Conservation (phyloP, 2,888 invertebrate species). For the Synergus umbraculus region DNA sequence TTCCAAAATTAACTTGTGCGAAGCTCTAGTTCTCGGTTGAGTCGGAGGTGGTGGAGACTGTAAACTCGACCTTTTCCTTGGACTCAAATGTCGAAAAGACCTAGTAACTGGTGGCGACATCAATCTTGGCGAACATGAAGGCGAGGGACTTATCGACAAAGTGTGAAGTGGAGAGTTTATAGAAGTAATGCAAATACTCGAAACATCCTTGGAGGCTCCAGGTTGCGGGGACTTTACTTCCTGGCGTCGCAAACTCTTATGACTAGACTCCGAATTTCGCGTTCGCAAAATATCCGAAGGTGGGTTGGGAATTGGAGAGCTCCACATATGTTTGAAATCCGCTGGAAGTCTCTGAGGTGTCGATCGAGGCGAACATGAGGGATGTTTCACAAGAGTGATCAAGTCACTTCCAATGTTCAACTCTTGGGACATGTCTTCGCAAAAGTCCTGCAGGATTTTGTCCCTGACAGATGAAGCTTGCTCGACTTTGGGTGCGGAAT, state of each 20-base stretch:
- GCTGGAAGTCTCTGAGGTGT: constrained; percentile 73
- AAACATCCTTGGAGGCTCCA: constrained; percentile 67
- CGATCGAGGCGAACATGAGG: constrained; percentile 74
- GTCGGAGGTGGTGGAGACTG: constrained; percentile 69
- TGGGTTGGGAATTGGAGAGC: constrained; percentile 69
- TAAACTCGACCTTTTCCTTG: constrained; percentile 68
- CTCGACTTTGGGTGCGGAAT: constrained; percentile 56
- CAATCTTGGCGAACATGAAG: constrained; percentile 71
- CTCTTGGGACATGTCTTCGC: constrained; percentile 74
- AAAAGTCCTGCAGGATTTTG: constrained; percentile 75
- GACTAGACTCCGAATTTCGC: constrained; percentile 75
- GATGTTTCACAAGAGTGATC: constrained; percentile 74
- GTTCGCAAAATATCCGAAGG: constrained; percentile 73
- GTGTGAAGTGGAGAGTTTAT: constrained; percentile 71
- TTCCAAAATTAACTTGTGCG: constrained; percentile 72
- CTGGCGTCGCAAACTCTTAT: constrained; percentile 58
- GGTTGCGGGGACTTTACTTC: constrained; percentile 70
- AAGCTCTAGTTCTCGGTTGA: constrained; percentile 68
- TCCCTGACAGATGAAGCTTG: constrained; percentile 73
- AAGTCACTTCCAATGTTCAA: constrained; percentile 73
- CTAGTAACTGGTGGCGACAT: constrained; percentile 73
- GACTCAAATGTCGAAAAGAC: constrained; percentile 67
- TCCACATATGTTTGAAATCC: constrained; percentile 69
- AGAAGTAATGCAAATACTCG: constrained; percentile 63
- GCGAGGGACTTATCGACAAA: constrained; percentile 71